Base-by-base conservation (phyloP, 2,888 invertebrate species). In the Alcis repandata region DNA sequence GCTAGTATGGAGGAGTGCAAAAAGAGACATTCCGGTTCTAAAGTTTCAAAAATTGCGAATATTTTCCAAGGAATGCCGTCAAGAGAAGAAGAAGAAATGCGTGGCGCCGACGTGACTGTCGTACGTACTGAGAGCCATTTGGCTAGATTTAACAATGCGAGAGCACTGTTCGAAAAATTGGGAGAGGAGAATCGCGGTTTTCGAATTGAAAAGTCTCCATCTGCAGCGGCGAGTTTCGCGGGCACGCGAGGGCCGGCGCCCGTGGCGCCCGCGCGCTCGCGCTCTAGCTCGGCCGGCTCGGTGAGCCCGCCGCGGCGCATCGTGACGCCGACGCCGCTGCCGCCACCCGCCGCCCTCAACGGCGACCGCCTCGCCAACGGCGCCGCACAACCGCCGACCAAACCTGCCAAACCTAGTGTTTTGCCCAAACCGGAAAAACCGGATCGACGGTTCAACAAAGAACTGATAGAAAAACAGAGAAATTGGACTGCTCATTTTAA, bases 401-500 rank as follows among this genome's bases (percentile, higher is more conserved):
- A 94, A 79, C 91, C 93, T 32, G 86, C 79, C 13, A 94, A 95
- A 71, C 94, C 95, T 7, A 94, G 94, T 69, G 92, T 95, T 65
- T 92, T 95, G 75, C 94, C 95, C 13, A 97, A 97, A 84, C 97
- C 97, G 0, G 97, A 97, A 79, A 97, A 97, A 86, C 97, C 97
- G 2, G 97, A 97, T 84, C 93, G 97, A 61, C 96, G 96, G 79
- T 96, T 97, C 78, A 97, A 97, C 69, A 96, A 97, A 74, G 97
- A 98, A 86, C 92, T 98, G 60, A 98, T 98, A 74, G 98, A 97
- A 88, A 97, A 98, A 80, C 98, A 98, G 84, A 96, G 96, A 83
- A 98, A 98, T 90, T 98, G 98, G 98, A 98, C 98, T 33, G 97
- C 97, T 67, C 98, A 97, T 89, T 98, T 98, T 86, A 96, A 97